These are phyloP conservation scores for Anguilla anguilla DNA, from an alignment of 2,797 vertebrate genomes.

Conservation along the genomic window DNA sequence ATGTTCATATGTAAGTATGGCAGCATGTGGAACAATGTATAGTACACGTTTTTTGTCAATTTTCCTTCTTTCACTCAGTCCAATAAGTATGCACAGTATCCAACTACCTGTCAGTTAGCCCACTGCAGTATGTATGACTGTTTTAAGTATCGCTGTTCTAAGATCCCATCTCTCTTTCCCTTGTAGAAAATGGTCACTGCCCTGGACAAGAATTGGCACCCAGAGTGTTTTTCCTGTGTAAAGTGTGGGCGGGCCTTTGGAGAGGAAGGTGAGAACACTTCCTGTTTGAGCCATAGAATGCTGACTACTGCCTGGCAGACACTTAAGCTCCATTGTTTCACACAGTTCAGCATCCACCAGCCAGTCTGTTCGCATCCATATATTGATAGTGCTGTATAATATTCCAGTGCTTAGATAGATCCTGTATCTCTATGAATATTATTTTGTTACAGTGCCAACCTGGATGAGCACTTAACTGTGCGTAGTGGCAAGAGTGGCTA, in stretches of 20 bases:
- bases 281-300: constrained; percentile 40
- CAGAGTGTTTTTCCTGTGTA: constrained; percentile 91
- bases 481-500: not conserved
- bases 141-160: not conserved
- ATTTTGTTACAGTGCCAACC: not conserved
- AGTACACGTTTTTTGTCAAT: not conserved
- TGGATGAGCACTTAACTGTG: not conserved
- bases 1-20: not conserved
- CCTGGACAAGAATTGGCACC: constrained; percentile 91
- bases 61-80: not conserved
- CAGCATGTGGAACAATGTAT: not conserved
- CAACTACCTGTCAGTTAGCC: not conserved
- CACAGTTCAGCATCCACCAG: not conserved
- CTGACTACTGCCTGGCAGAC: not conserved
- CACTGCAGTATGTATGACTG: not conserved
- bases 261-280: constrained; percentile 81
- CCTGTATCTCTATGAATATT: not conserved
- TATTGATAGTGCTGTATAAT: not conserved
- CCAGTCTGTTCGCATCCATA: not conserved
- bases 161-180: constrained; percentile 15
- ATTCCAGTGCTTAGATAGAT: not conserved
- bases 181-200: constrained; percentile 91
- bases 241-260: constrained; percentile 85
- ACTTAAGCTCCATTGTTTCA: not conserved
- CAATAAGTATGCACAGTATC: not conserved